A percentile compares a stretch with the other conserved stretches of the same genome.
phyloP scores from a whole-genome alignment of 2,797 vertebrate species.

The Catamblyrhynchus diadema region DNA sequence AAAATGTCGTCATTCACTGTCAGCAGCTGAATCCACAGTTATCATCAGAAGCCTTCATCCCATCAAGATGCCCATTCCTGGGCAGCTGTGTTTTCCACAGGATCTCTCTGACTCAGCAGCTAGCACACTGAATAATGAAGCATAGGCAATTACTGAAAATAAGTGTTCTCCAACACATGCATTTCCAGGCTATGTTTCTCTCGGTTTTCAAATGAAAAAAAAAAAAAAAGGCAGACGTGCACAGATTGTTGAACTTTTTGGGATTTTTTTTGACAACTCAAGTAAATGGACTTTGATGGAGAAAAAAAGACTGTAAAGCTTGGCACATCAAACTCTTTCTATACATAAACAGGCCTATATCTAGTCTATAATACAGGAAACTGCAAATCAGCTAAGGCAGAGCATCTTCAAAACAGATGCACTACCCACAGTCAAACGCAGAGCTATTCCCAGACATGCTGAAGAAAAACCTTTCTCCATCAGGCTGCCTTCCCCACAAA shows the following conservation, averaged over 20 bases:
- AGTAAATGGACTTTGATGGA: slow-evolving; percentile 53
- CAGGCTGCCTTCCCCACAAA: slow-evolving; percentile 17
- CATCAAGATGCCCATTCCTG: not conserved
- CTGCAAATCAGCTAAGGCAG: slow-evolving; percentile 32
- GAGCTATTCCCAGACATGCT: not conserved
- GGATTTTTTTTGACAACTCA: slow-evolving; percentile 6
- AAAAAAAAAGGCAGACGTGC: not conserved
- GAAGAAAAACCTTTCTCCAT: not conserved
- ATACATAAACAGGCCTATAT: slow-evolving; percentile 35
- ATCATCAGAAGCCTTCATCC: not conserved
- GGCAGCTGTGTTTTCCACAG: not conserved
- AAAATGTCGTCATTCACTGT: fast-evolving
- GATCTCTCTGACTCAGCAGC: not conserved
- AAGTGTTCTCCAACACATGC: not conserved
- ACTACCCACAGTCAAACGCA: not conserved
- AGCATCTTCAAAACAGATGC: slow-evolving; percentile 46
- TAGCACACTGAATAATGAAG: not conserved
- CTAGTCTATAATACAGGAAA: slow-evolving; percentile 54
- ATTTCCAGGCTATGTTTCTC: not conserved
- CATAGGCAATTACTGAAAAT: not conserved
- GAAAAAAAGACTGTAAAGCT: not conserved
- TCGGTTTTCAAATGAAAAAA: not conserved
- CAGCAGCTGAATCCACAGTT: not conserved
- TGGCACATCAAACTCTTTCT: slow-evolving; percentile 35
- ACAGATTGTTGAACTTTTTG: slow-evolving; percentile 9